phyloP scores from a whole-genome alignment of 2,888 invertebrate species.

The Troilus luridus region DNA sequence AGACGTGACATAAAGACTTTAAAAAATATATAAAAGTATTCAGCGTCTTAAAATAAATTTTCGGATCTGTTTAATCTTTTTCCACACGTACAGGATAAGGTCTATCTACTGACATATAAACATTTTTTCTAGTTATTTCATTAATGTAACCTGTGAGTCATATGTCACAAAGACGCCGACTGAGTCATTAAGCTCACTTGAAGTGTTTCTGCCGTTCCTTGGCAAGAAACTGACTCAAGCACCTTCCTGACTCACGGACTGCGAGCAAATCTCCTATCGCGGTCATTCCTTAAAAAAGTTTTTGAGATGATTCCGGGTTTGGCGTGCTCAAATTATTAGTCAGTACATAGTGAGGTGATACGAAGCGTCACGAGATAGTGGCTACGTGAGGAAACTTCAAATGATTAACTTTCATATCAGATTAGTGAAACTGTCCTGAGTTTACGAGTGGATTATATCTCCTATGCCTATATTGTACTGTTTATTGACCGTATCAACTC shows the following conservation, averaged over 20 bases:
- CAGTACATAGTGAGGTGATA: not conserved
- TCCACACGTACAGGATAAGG: not conserved
- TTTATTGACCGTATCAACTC: not conserved
- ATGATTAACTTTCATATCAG: not conserved
- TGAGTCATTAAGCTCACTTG: constrained; percentile 24
- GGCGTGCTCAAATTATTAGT: not conserved
- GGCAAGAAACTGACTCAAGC: not conserved
- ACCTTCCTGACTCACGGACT: not conserved
- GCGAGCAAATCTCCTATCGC: not conserved
- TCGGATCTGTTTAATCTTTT: not conserved
- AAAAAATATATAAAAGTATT: not conserved
- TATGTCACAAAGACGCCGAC: constrained; percentile 36
- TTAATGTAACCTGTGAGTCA: not conserved
- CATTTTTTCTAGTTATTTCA: not conserved
- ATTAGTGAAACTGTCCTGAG: not conserved
- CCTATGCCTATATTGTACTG: not conserved
- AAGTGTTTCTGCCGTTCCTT: not conserved
- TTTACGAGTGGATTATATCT: not conserved
- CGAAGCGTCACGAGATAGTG: not conserved
- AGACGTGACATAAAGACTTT: not conserved
- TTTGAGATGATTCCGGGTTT: not conserved
- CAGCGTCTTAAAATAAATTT: not conserved
- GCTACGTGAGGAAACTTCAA: not conserved
- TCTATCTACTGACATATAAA: not conserved
- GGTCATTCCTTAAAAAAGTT: not conserved